Evolutionary conservation across 2,888 invertebrate genomes (phyloP).

Genomic region (Luperina testacea): DNA sequence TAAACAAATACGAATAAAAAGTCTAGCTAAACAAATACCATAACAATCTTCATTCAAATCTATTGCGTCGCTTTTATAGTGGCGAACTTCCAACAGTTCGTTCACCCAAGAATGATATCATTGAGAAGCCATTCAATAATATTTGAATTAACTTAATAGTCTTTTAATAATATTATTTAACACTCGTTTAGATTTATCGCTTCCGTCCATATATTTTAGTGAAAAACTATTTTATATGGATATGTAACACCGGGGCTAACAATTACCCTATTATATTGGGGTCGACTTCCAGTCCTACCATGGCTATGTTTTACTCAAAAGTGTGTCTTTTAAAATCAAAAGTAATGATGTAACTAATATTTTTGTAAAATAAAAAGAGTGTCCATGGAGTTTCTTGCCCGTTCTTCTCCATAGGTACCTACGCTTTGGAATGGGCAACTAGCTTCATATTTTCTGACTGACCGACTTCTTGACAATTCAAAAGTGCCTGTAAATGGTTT

Average conservation of each 20-base stretch:
- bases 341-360: too few relatives aligned
- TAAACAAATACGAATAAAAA: slow-evolving; percentile 1
- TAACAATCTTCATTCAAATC: slow-evolving; percentile 17
- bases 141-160: slow-evolving; percentile 12
- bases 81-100: slow-evolving; percentile 48
- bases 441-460: too few relatives aligned
- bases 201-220: slow-evolving; percentile 52
- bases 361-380: too few relatives aligned
- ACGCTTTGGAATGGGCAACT: too few relatives aligned
- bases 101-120: slow-evolving; percentile 65
- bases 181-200: slow-evolving; percentile 51
- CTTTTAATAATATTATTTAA: slow-evolving; percentile 35
- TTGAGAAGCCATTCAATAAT: slow-evolving; percentile 48
- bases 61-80: slow-evolving; percentile 30
- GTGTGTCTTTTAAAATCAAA: too few relatives aligned
- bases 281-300: not conserved
- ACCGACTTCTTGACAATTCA: too few relatives aligned
- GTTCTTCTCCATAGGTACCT: too few relatives aligned
- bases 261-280: not conserved
- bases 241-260: not conserved
- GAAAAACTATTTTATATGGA: not conserved
- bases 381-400: too few relatives aligned
- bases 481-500: too few relatives aligned
- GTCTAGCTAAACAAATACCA: not conserved
- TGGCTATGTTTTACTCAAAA: not conserved